These are phyloP conservation scores for Zaprionus inermis DNA, from an alignment of 1,140 invertebrate species.

Conservation along the genomic window DNA sequence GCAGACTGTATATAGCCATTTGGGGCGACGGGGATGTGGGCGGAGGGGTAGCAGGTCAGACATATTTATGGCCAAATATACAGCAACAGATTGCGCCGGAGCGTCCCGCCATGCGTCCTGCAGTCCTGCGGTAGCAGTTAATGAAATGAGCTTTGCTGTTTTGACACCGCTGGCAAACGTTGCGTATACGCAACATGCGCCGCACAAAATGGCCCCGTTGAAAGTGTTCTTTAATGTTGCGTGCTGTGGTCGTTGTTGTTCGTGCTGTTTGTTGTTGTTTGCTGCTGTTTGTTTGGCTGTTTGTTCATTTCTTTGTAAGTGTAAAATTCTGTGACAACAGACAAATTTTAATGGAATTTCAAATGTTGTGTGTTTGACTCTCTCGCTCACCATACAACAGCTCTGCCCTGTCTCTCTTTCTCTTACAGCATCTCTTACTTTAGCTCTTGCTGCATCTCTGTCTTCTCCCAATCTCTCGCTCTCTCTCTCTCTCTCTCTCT, in stretches of 20 bases:
- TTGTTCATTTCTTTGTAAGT: conserved; percentile 33
- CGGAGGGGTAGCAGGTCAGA: conserved; percentile 43
- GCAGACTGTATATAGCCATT: background rate
- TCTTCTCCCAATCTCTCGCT: background rate
- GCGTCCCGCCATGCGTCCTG: too few relatives aligned
- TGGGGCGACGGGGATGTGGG: background rate
- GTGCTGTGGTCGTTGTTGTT: conserved; percentile 12
- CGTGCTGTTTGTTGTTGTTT: background rate
- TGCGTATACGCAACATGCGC: conserved; percentile 55
- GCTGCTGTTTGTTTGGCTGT: background rate
- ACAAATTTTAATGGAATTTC: conserved; percentile 81
- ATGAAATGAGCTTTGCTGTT: conserved; percentile 75
- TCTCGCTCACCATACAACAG: too few relatives aligned
- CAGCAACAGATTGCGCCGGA: conserved; percentile 71
- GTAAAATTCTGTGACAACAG: conserved; percentile 58
- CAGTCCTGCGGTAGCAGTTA: conserved; percentile 55
- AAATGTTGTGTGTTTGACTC: conserved; percentile 47
- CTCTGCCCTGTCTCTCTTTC: conserved; percentile 1
- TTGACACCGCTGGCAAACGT: conserved; percentile 47
- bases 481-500: conserved; percentile 2
- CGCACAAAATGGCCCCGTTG: conserved; percentile 38
- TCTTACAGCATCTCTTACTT: background rate
- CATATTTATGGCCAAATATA: conserved; percentile 74
- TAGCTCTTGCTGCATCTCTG: background rate
- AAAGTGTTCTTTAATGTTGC: conserved; percentile 57